These are phyloP conservation scores for Drosophila dives DNA, from an alignment of 2,888 invertebrate species.

Conservation along the genomic window DNA sequence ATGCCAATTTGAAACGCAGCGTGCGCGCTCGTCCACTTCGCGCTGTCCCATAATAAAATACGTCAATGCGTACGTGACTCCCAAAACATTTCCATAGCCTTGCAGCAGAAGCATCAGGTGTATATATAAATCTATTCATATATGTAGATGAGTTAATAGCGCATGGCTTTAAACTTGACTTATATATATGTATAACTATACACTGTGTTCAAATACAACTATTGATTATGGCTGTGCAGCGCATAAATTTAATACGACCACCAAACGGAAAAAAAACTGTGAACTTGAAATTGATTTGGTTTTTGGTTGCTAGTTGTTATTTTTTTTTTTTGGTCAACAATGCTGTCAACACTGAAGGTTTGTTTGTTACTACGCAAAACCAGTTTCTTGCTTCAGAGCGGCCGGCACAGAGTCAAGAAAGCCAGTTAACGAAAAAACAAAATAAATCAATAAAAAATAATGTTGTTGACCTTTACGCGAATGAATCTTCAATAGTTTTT, in stretches of 20 bases:
- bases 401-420: slow-evolving; percentile 30
- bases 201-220: slow-evolving; percentile 28
- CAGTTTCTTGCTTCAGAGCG: slow-evolving; percentile 55
- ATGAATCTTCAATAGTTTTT: slow-evolving; percentile 48
- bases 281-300: slow-evolving; percentile 77
- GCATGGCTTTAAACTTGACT: slow-evolving; percentile 52
- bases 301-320: slow-evolving; percentile 56
- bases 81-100: slow-evolving; percentile 40
- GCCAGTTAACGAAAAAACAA: slow-evolving; percentile 16
- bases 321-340: slow-evolving; percentile 30
- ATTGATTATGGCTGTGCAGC: slow-evolving; percentile 51
- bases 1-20: slow-evolving; percentile 49
- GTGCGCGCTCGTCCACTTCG: slow-evolving; percentile 33
- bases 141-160: slow-evolving; percentile 19
- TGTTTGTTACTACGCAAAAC: slow-evolving; percentile 72
- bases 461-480: slow-evolving; percentile 61
- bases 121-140: slow-evolving; percentile 4
- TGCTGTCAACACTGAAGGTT: slow-evolving; percentile 63
- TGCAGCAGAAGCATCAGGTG: slow-evolving; percentile 30
- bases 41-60: slow-evolving; percentile 31
- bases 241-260: slow-evolving; percentile 56
- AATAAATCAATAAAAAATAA: slow-evolving; percentile 5
- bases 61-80: slow-evolving; percentile 61
- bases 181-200: slow-evolving; percentile 28
- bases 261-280: slow-evolving; percentile 43